Conservation (phyloP, 1,140 invertebrate species). For the Leptopilina boulardi region DNA sequence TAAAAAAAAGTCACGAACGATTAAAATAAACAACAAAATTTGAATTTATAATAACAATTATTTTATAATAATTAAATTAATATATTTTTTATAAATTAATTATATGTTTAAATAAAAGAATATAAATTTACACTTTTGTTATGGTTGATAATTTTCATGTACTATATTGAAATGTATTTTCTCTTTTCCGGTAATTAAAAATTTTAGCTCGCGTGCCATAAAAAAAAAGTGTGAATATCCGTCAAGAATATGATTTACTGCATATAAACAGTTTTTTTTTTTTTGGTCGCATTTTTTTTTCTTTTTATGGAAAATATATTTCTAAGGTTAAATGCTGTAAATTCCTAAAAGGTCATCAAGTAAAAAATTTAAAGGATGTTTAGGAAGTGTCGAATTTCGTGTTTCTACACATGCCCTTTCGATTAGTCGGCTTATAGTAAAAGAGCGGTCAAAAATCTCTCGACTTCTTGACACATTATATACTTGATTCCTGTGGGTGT, state of each 20-base stretch:
- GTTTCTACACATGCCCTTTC: constrained; percentile 68
- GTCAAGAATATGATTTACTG: background rate
- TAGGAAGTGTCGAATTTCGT: constrained; percentile 65
- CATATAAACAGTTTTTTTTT: background rate
- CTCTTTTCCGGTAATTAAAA: too few relatives aligned
- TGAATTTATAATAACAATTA: too few relatives aligned
- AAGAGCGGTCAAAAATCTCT: constrained; percentile 4
- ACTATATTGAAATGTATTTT: too few relatives aligned
- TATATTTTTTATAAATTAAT: too few relatives aligned
- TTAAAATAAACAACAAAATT: background rate
- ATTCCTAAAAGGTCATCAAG: constrained; percentile 46
- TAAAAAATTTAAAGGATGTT: constrained; percentile 46
- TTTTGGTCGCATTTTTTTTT: background rate
- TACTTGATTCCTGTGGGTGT: constrained; percentile 5
- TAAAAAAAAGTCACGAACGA: background rate
- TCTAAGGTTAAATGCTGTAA: constrained; percentile 48
- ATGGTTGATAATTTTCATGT: too few relatives aligned
- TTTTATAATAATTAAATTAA: too few relatives aligned
- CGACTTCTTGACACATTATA: background rate
- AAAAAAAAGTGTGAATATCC: background rate
- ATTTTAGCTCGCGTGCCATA: background rate
- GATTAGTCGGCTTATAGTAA: constrained; percentile 53
- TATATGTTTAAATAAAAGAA: too few relatives aligned
- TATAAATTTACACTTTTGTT: background rate
- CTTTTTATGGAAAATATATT: background rate